Percentiles rank a stretch among this genome's conserved stretches.
Conservation (phyloP, 2,888 invertebrate genomes). For the Ashinkailepas kermadecensis region DNA sequence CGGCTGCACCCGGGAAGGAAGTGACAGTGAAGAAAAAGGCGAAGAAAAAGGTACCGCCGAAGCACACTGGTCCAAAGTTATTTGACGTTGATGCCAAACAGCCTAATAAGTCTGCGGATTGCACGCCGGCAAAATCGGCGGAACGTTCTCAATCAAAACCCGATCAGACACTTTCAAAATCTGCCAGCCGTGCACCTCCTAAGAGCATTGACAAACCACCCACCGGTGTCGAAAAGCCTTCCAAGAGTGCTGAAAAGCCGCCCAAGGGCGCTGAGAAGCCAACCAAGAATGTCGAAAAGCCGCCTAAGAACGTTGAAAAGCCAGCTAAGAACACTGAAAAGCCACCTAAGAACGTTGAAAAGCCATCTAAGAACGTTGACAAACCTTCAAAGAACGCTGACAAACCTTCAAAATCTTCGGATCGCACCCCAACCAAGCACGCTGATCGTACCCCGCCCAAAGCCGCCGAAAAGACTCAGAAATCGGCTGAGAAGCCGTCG, state of each 20-base stretch:
- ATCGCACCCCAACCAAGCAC: not conserved
- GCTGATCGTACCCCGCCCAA: constrained; percentile 25
- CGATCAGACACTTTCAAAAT: too few species aligned
- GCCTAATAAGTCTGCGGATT: constrained; percentile 18
- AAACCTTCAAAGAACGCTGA: constrained; percentile 17
- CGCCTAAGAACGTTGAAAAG: not conserved
- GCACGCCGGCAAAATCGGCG: constrained; percentile 21
- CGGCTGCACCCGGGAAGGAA: too few species aligned
- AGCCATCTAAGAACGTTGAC: not conserved
- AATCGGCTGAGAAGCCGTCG: constrained; percentile 29
- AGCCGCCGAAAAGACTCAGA: constrained; percentile 27
- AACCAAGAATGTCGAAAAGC: not conserved
- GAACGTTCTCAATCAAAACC: constrained; percentile 21
- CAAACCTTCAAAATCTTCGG: not conserved
- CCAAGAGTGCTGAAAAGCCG: too few species aligned
- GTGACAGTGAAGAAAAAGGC: constrained; percentile 30
- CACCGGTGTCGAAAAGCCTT: too few species aligned
- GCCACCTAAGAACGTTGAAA: too few species aligned
- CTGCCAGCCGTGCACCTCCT: too few species aligned
- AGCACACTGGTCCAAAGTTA: constrained; percentile 23
- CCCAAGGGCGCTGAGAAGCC: not conserved
- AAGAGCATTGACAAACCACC: too few species aligned
- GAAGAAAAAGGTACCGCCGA: constrained; percentile 31
- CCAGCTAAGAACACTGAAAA: too few species aligned
- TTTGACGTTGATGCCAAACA: not conserved